Evolutionary conservation across 2,888 invertebrate species (phyloP).

Genomic region (Fissipunctia ypsillon): DNA sequence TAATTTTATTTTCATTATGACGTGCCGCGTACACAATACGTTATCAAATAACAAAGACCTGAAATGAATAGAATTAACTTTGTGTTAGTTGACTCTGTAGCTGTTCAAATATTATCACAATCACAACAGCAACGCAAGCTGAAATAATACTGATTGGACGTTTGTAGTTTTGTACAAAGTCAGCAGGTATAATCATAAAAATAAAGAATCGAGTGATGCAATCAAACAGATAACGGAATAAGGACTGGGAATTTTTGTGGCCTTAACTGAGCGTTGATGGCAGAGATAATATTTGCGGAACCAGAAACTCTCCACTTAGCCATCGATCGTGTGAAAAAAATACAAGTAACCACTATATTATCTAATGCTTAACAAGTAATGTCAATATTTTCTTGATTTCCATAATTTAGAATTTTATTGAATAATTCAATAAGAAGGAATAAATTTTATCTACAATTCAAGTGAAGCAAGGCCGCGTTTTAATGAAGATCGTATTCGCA

Average conservation of each 20-base stretch:
- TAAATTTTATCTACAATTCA: slow-evolving; percentile 16
- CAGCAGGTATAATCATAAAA: slow-evolving; percentile 52
- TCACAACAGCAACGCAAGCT: slow-evolving; percentile 56
- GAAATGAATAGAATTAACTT: slow-evolving; percentile 60
- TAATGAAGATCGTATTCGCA: slow-evolving; percentile 40
- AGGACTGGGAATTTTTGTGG: slow-evolving; percentile 36
- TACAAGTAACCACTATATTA: slow-evolving; percentile 1
- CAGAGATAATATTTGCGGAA: slow-evolving; percentile 53
- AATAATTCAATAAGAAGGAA: slow-evolving; percentile 17
- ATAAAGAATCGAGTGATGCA: slow-evolving; percentile 37
- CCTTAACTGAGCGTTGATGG: slow-evolving; percentile 32
- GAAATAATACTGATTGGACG: slow-evolving; percentile 71
- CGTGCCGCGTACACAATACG: slow-evolving; percentile 37
- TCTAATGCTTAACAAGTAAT: slow-evolving; percentile 9
- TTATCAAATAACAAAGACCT: slow-evolving; percentile 57
- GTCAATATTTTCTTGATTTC: slow-evolving; percentile 2
- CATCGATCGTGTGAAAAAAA: slow-evolving; percentile 20
- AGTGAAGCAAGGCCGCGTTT: slow-evolving; percentile 29
- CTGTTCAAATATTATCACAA: slow-evolving; percentile 74
- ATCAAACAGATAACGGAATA: slow-evolving; percentile 41
- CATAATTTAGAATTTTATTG: slow-evolving; percentile 26
- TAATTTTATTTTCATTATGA: slow-evolving; percentile 28
- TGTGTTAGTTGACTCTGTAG: slow-evolving; percentile 63
- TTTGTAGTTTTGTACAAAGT: slow-evolving; percentile 63
- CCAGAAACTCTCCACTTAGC: slow-evolving; percentile 24